Base-by-base conservation (phyloP, 35 echinoderm and acorn worm genomes). In the Holothuria glaberrima region DNA sequence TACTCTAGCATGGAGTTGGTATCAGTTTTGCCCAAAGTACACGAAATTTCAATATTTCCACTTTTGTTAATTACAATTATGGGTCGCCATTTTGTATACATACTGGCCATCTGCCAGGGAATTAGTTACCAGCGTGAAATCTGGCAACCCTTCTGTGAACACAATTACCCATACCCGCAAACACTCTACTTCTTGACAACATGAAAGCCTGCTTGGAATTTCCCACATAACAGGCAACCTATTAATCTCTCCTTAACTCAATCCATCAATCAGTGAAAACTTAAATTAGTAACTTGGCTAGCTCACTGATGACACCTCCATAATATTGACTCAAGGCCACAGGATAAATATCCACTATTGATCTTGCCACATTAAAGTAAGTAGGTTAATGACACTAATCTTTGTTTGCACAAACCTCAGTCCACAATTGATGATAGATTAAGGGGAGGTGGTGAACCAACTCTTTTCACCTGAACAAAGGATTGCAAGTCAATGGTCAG, bases 331-430 rank as follows among this genome's bases (percentile, higher is more conserved):
- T 17, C 20, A 78, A 78, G 74, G 74, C 74, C 74, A 78, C 74
- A 41, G 74, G 74, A 78, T 78, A 78, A 78, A 78, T 78, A 78
- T 78, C 74, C 22, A 9, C 26, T 78, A 78, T 78, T 78, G 74
- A 78, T 78, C 29, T 52, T 78, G 44, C 19, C 74, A 78, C 74
- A 78, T 78, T 52, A 48, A 30, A 52, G 50, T 78, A 78, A 78
- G 74, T 78, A 48, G 20, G 9, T 33, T 78, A 78, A 78, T 78
- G 74, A 78, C 74, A 78, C 27, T 78, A 78, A 78, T 78, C 74
- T 78, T 50, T 78, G 74, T 48, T n/a, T 24, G 50, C 74, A 25
- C 74, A 52, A 78, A 78, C 36, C 50, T 78, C 44, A 33, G 74
- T 50, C 74, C 50, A 78, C 50, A 78, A 54, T 54, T 54, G 50